phyloP scores from a whole-genome alignment of 2,888 invertebrate genomes.

The Trissolcus japonicus region DNA sequence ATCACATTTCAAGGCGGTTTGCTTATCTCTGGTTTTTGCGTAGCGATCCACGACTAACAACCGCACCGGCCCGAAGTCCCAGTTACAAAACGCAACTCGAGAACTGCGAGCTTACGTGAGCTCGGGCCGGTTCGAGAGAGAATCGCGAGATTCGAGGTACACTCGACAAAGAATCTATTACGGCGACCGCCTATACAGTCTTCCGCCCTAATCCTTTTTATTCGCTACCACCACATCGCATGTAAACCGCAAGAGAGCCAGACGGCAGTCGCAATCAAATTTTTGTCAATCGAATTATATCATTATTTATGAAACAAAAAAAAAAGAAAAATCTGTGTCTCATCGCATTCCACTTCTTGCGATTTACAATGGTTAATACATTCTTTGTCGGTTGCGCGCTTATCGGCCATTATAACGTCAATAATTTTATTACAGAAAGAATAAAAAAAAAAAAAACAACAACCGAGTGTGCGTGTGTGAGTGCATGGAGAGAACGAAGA shows the following conservation, averaged over 20 bases:
- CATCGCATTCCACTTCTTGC: conserved; percentile 56
- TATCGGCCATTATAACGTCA: conserved; percentile 56
- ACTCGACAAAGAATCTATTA: conserved; percentile 53
- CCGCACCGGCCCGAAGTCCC: conserved; percentile 3
- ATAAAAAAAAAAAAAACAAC: conserved; percentile 7
- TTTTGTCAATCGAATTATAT: too few species aligned
- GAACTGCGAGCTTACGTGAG: conserved; percentile 23
- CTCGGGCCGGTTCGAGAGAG: conserved; percentile 17
- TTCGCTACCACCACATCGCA: conserved; percentile 40
- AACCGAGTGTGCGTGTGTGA: conserved; percentile 14
- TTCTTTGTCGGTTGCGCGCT: conserved; percentile 55
- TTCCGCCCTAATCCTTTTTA: conserved; percentile 39
- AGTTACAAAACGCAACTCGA: conserved; percentile 12
- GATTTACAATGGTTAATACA: conserved; percentile 55
- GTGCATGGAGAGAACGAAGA: conserved; percentile 25
- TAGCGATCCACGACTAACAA: conserved; percentile 12
- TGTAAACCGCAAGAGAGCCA: conserved; percentile 55
- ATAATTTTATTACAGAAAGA: conserved; percentile 42
- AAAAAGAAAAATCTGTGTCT: conserved; percentile 32
- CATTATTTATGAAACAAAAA: too few species aligned
- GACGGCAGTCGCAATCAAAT: conserved; percentile 26
- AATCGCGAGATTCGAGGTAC: conserved; percentile 55
- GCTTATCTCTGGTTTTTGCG: conserved; percentile 33
- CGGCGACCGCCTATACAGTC: conserved; percentile 42
- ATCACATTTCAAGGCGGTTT: conserved; percentile 35